Evolutionary conservation across 1,140 invertebrate genomes (phyloP).

Genomic region (Archegozetes longisetosus): DNA sequence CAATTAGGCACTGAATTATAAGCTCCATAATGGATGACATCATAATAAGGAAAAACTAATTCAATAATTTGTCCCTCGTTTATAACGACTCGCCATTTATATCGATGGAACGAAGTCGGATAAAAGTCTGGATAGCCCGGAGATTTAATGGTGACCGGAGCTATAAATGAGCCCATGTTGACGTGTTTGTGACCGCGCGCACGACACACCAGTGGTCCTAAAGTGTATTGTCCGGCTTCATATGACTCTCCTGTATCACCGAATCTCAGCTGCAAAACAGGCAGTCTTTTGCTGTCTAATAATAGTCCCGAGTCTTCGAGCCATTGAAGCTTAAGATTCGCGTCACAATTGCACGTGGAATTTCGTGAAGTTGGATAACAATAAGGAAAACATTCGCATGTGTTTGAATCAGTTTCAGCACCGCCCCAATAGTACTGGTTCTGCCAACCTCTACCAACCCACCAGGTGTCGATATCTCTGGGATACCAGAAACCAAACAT

Average conservation of each 20-base stretch:
- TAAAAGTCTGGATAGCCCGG: constrained; percentile 18
- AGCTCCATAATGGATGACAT: constrained; percentile 22
- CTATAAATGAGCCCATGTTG: constrained; percentile 13
- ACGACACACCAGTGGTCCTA: constrained; percentile 22
- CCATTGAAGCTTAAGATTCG: constrained; percentile 21
- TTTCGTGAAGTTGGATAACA: constrained; percentile 19
- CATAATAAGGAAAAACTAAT: constrained; percentile 23
- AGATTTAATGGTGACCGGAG: constrained; percentile 19
- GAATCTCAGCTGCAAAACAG: constrained; percentile 23
- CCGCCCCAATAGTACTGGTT: constrained; percentile 24
- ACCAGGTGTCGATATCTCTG: constrained; percentile 19
- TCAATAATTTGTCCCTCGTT: constrained; percentile 18
- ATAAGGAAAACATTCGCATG: constrained; percentile 23
- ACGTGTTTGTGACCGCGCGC: constrained; percentile 17
- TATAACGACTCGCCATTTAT: constrained; percentile 21
- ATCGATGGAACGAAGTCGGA: constrained; percentile 21
- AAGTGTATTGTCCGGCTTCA: constrained; percentile 21
- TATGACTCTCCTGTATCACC: constrained; percentile 23
- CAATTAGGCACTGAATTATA: constrained; percentile 22
- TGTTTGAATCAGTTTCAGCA: constrained; percentile 22
- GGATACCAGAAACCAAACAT: constrained; percentile 24
- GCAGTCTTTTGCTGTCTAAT: constrained; percentile 19
- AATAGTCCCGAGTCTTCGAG: constrained; percentile 22
- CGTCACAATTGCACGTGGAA: constrained; percentile 24
- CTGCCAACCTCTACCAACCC: constrained; percentile 22